Evolutionary conservation across 1,140 invertebrate species (phyloP), one percentile per base, ranked within the genome.

Genomic region (Paralvinella palmiformis): DNA sequence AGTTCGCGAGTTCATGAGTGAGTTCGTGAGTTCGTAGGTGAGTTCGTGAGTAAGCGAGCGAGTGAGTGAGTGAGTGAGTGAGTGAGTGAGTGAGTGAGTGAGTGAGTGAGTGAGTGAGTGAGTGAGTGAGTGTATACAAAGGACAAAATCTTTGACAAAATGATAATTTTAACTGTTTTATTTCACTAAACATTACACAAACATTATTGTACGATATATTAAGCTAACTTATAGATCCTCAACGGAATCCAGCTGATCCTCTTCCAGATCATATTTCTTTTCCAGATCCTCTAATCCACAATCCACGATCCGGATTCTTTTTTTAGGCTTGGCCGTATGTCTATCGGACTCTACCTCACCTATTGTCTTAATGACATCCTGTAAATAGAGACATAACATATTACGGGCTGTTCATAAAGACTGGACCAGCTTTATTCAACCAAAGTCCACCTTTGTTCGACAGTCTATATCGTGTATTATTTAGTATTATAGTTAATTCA

Each of bases 41-140:
- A 1, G 17, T 20, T 22, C 37, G 78, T 80, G 32, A 83, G 77
- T 27, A 83, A 72, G 31, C 3, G 63, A 29, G 63, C n/a, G 63
- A 1, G 45, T 67, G 59, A 24, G 41, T 45, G 59, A 24, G 59
- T 61, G 33, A 27, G 59, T 41, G 59, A 45, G 59, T 45, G 59
- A 45, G 59, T 41, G 59, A 27, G 59, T 48, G 59, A 22, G 45
- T 15, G 45, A 53, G 36, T 57, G 59, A 22, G 59, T 57, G 59
- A 53, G 59, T 57, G 59, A 50, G 45, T 55, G 60, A 62, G 45
- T 55, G 60, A 62, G 45, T 55, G 60, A 55, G 45, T 52, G 60
- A 35, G 60, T 62, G 63, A 64, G 62, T 62, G 58, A 64, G 57
- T 37, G n/a, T n/a, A n/a, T n/a, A n/a, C n/a, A n/a, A n/a, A 48